Percentiles rank a stretch among this genome's conserved stretches.
Evolutionary conservation across 2,113 vertebrate genomes (phyloP).

Genomic region (Ceuthmochares aereus): DNA sequence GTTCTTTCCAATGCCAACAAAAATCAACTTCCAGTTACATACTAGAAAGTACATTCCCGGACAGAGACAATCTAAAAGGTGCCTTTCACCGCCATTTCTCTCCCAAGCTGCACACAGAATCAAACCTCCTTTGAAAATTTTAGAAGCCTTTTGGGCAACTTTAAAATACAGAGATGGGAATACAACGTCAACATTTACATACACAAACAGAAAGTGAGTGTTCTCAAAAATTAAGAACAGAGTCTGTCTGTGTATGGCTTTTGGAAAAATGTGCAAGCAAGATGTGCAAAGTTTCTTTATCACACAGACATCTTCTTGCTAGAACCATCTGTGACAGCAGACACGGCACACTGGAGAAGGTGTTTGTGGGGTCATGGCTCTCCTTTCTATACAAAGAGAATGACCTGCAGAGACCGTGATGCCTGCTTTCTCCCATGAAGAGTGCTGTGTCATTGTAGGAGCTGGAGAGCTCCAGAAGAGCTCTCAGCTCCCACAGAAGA

Average conservation of each 20-base stretch:
- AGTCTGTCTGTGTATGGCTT: not conserved
- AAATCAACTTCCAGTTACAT: not conserved
- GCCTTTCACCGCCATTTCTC: not conserved
- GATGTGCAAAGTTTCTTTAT: not conserved
- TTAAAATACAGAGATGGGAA: not conserved
- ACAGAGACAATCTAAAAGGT: not conserved
- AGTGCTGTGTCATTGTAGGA: not conserved
- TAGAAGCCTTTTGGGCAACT: not conserved
- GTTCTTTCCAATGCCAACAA: not conserved
- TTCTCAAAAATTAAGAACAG: not conserved
- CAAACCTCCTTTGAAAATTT: not conserved
- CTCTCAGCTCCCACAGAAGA: not conserved
- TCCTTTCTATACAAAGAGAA: not conserved
- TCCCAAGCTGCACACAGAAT: not conserved
- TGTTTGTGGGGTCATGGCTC: not conserved
- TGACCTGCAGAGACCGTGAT: not conserved
- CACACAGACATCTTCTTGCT: not conserved
- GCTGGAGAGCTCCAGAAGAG: not conserved
- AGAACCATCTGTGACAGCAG: not conserved
- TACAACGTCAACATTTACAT: not conserved
- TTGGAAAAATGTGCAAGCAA: not conserved
- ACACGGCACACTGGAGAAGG: not conserved
- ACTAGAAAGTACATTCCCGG: not conserved
- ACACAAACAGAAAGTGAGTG: not conserved
- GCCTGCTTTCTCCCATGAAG: not conserved